Percentiles rank a stretch among this genome's conserved stretches.
phyloP scores from a whole-genome alignment of 1,140 invertebrate genomes.

The Nymphalis io region DNA sequence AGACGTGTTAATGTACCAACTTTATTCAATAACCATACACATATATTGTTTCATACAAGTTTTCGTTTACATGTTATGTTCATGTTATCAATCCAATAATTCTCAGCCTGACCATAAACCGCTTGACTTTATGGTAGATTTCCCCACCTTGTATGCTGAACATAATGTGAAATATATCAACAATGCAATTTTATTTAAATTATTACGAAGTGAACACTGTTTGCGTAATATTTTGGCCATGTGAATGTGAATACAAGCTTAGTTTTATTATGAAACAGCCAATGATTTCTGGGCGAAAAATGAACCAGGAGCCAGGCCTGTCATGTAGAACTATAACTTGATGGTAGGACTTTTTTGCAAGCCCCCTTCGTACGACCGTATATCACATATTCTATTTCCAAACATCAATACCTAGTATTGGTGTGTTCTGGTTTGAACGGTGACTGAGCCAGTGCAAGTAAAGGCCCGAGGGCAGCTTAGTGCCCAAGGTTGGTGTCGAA shows the following conservation, averaged over 20 bases:
- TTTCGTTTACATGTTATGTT: constrained; percentile 12
- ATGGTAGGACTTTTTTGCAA: no score
- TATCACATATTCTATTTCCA: no score
- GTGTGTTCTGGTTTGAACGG: no score
- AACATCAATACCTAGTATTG: no score
- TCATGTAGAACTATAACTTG: no score
- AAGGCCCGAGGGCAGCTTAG: no score
- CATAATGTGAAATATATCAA: neutral
- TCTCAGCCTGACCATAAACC: neutral
- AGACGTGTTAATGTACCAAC: neutral
- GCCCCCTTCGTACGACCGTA: no score
- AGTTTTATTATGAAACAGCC: no score
- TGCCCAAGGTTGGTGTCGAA: no score
- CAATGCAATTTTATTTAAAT: neutral
- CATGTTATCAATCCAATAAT: constrained; percentile 9
- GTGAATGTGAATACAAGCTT: neutral
- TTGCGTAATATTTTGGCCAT: neutral
- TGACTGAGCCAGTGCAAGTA: no score
- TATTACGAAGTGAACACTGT: neutral
- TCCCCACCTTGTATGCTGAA: neutral
- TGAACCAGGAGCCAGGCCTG: no score
- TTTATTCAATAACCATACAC: constrained; percentile 6
- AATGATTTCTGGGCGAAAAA: no score
- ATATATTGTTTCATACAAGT: constrained; percentile 7
- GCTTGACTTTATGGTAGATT: neutral